Evolutionary conservation across 2,888 invertebrate genomes (phyloP), one percentile per base, ranked within the genome.

Genomic region (Coleophora flavipennella): DNA sequence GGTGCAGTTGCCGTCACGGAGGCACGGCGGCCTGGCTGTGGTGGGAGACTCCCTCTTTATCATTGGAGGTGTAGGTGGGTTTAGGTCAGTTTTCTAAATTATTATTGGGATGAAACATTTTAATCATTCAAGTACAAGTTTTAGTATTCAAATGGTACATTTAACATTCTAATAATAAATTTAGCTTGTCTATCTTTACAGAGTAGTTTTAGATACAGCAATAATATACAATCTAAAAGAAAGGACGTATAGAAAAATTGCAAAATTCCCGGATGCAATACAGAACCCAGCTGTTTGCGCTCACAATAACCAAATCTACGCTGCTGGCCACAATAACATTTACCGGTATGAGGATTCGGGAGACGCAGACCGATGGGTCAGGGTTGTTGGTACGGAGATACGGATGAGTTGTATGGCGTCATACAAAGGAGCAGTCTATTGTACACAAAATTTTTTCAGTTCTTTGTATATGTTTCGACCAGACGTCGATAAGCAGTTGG

Each of bases 41-140:
- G 27, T 69, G 11, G 67, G 61, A 10, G 70, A 83, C 46, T 58
- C 51, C 3, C 44, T 84, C 31, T 81, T 55, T 43, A 54, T 81
- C 31, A 52, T 80, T 39, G 81, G 83, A 45, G 83, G 83, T 6
- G 73, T 83, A 48, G 83, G 83, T 59, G 70, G 60, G 44, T 83
- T 64, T 65, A 77, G 83, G 83, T 84, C 48, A 58, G 77, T 71
- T 50, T 26, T 13, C 42, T 39, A 45, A 36, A 14, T 31, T 36
- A 41, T 44, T 43, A 39, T 39, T 28, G n/a, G n/a, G n/a, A n/a
- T n/a, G n/a, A n/a, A n/a, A n/a, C n/a, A n/a, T n/a, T n/a, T n/a
- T n/a, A n/a, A n/a, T n/a, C n/a, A n/a, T n/a, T n/a, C n/a, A n/a
- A n/a, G n/a, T n/a, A n/a, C n/a, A n/a, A n/a, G n/a, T n/a, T n/a